phyloP scores from a whole-genome alignment of 1,140 invertebrate species.

The Tetramorium simillimum region DNA sequence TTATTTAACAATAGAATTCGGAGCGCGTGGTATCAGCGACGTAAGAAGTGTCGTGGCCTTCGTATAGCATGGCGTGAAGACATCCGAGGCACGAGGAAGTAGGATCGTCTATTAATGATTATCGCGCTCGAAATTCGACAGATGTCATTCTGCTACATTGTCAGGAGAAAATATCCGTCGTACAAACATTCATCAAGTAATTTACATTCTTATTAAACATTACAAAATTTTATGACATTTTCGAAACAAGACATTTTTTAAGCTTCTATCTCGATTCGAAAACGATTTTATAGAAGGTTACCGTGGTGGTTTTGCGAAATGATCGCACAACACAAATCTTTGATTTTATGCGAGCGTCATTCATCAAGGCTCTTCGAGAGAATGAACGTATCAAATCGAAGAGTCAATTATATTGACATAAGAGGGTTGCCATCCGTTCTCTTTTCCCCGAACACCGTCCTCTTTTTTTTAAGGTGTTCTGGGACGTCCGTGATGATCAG shows the following conservation, averaged over 20 bases:
- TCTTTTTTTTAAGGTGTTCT: too few species aligned
- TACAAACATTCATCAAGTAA: neutral
- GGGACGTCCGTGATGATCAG: too few species aligned
- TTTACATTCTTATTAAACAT: neutral
- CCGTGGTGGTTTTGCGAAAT: neutral
- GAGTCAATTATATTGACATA: too few species aligned
- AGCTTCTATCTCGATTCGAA: neutral
- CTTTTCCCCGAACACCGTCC: too few species aligned
- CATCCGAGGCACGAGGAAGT: slow-evolving; percentile 12
- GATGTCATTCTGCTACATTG: neutral
- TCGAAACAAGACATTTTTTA: neutral
- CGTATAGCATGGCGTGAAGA: neutral
- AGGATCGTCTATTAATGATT: slow-evolving; percentile 4
- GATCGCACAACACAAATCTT: neutral
- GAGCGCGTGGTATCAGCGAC: neutral
- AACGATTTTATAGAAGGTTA: neutral
- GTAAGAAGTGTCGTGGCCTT: neutral
- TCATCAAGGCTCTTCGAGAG: neutral
- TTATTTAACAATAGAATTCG: slow-evolving; percentile 19
- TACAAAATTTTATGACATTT: slow-evolving; percentile 7
- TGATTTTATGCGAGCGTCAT: neutral
- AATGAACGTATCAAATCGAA: neutral
- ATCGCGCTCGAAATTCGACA: neutral
- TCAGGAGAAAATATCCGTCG: neutral
- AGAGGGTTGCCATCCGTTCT: too few species aligned